A percentile compares a stretch with the other conserved stretches of the same genome.
phyloP scores from a whole-genome alignment of 2,113 vertebrate species.

The Falco punctatus region DNA sequence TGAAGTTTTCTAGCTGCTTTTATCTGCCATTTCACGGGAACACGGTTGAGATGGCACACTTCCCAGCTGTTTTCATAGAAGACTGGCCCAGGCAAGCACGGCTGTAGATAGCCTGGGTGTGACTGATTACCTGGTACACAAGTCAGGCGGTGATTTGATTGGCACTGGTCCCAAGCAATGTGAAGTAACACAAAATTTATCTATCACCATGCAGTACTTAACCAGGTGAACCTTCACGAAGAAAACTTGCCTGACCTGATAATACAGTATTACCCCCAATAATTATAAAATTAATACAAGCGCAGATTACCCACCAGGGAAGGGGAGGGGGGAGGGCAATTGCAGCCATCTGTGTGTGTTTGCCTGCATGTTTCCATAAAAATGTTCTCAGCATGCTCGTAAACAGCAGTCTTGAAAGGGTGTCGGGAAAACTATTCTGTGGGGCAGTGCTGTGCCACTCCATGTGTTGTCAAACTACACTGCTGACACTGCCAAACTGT shows the following conservation, averaged over 20 bases:
- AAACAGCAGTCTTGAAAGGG: slow-evolving; percentile 35
- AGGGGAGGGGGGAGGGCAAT: background rate
- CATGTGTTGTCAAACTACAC: background rate
- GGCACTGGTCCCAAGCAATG: background rate
- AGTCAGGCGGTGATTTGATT: slow-evolving; percentile 44
- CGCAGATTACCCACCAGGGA: slow-evolving; percentile 13
- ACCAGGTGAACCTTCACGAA: slow-evolving; percentile 2
- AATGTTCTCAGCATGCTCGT: background rate
- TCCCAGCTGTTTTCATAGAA: slow-evolving; percentile 44
- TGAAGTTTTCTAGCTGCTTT: background rate
- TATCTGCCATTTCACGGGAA: background rate
- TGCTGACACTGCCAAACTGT: slow-evolving; percentile 9
- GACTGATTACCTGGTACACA: slow-evolving; percentile 48
- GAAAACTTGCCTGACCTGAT: slow-evolving; percentile 54
- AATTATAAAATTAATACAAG: background rate
- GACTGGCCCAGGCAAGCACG: slow-evolving; percentile 44
- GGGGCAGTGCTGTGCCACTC: slow-evolving; percentile 28
- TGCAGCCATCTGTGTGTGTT: slow-evolving; percentile 35
- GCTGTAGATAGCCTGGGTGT: slow-evolving; percentile 52
- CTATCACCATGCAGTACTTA: background rate
- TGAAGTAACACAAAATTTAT: slow-evolving; percentile 49
- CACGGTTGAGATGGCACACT: background rate
- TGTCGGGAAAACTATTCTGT: background rate
- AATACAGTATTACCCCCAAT: slow-evolving; percentile 32
- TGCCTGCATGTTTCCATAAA: slow-evolving; percentile 43